Base-by-base conservation (phyloP, 2,888 invertebrate genomes). In the Philonicus albiceps region DNA sequence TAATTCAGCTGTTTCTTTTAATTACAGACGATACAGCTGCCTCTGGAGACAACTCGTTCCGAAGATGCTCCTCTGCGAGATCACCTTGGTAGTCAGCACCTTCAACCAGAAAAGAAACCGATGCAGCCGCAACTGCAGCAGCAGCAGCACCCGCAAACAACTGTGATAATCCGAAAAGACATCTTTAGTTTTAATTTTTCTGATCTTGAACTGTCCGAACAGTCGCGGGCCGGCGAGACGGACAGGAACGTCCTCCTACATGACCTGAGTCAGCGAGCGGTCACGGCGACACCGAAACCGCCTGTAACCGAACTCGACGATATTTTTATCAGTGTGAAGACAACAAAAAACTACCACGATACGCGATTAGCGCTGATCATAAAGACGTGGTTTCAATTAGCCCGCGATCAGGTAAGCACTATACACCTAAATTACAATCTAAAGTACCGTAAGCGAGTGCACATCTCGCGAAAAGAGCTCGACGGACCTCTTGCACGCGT, bases 241-340 rank as follows among this genome's bases (percentile, higher is more conserved):
- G 73, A 73, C 37, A 19, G 85, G 13, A 85, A 85, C 49, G 5
- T 75, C 31, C 53, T n/a, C 7, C 31, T 75, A 16, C 91, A 90
- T 88, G 91, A 92, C 90, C 89, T 92, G 74, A 91, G 91, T 83
- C 92, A 92, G 87, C 90, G 91, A 49, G 91, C 92, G 80, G 92
- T 92, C 80, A 92, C 92, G 40, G 92, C 92, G 87, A 92, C 92
- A 89, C 92, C 92, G 43, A 92, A 93, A 89, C 94, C 95, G 87
- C 94, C 94, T 88, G 94, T 95, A 88, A 95, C 96, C 89, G 95
- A 94, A 89, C 93, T 97, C 90, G 95, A 96, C 93, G 98, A 98
- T 93, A 94, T 98, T 90, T 98, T 98, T 93, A 97, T 98, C 92
- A 97, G 97, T 93, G 98, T 99, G 86, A 99, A 99, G 93, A 98